These are phyloP conservation scores for Dryadula phaetusa DNA, from an alignment of 2,888 invertebrate species.

Conservation along the genomic window DNA sequence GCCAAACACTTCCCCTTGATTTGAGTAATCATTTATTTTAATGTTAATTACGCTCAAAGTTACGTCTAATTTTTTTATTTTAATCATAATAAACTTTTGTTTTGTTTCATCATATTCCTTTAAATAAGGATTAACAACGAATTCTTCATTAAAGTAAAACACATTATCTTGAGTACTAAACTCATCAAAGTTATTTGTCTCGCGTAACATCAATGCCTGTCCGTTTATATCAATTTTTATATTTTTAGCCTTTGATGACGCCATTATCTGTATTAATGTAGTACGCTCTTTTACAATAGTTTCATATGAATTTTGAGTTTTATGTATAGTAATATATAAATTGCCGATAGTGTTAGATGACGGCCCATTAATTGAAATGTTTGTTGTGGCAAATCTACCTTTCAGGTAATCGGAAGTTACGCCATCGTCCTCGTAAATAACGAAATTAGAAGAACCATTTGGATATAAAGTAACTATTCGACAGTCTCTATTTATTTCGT, in stretches of 20 bases:
- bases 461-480: constrained; percentile 70
- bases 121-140: constrained; percentile 65
- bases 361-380: constrained; percentile 58
- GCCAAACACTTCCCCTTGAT: constrained; percentile 56
- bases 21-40: constrained; percentile 63
- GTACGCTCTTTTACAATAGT: constrained; percentile 62
- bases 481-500: constrained; percentile 62
- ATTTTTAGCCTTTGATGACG: constrained; percentile 54
- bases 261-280: constrained; percentile 67
- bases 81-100: constrained; percentile 66
- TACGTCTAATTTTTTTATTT: constrained; percentile 64
- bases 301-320: constrained; percentile 64
- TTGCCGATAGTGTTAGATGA: constrained; percentile 56
- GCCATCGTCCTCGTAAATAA: constrained; percentile 76
- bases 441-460: constrained; percentile 59
- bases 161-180: constrained; percentile 60
- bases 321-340: constrained; percentile 61
- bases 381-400: constrained; percentile 60
- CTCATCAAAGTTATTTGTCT: constrained; percentile 58
- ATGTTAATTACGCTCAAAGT: constrained; percentile 62
- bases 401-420: constrained; percentile 63
- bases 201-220: constrained; percentile 53
- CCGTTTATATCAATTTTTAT: constrained; percentile 65
- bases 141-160: constrained; percentile 63
- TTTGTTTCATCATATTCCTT: constrained; percentile 47